These are phyloP conservation scores for Myrmecophaga tridactyla DNA, from an alignment of 2,113 vertebrate species.

Conservation along the genomic window DNA sequence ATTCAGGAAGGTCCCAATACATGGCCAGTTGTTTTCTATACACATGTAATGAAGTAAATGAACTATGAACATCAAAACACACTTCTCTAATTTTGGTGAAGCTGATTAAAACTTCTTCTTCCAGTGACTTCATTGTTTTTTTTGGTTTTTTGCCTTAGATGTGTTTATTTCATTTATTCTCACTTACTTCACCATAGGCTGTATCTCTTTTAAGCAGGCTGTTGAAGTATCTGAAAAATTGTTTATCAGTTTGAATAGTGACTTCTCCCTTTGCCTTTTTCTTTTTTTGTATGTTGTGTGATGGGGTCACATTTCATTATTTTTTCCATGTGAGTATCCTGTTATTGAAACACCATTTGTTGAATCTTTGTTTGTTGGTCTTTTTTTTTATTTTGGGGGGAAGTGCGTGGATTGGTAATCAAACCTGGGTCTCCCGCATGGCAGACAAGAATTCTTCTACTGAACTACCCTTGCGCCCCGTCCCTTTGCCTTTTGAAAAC, in stretches of 20 bases:
- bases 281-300: too few relatives aligned
- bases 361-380: too few relatives aligned
- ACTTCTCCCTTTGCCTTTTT: constrained; percentile 5
- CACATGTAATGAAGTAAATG: not conserved
- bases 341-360: too few relatives aligned
- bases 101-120: not conserved
- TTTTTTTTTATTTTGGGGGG: too few relatives aligned
- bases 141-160: not conserved
- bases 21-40: not conserved
- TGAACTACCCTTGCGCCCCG: too few relatives aligned
- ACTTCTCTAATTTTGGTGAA: constrained; percentile 13
- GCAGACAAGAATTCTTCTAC: too few relatives aligned
- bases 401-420: too few relatives aligned
- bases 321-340: too few relatives aligned
- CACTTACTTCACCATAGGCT: not conserved
- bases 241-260: not conserved
- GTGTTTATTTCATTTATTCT: not conserved
- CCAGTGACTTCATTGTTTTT: not conserved
- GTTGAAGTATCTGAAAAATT: not conserved
- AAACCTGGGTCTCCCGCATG: too few relatives aligned
- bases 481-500: not conserved
- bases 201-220: not conserved
- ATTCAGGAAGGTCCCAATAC: not conserved
- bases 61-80: not conserved
- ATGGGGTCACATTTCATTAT: too few relatives aligned